Percentiles rank a stretch among this genome's conserved stretches.
phyloP scores from a whole-genome alignment of 2,888 invertebrate genomes.

The Acronicta aceris region DNA sequence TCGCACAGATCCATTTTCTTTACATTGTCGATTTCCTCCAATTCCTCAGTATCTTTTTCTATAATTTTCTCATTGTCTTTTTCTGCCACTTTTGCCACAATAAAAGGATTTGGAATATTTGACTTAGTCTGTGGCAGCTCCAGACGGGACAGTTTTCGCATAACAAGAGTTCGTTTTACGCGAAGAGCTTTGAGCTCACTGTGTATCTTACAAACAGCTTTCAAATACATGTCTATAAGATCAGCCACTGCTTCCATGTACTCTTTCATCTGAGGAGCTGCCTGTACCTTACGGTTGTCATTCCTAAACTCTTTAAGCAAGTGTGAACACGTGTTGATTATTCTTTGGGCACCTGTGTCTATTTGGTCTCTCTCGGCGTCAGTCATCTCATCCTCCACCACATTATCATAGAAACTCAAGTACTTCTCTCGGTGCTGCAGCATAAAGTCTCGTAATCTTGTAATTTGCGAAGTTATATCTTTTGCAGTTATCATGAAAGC shows the following conservation, averaged over 20 bases:
- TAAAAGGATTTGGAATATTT: conserved; percentile 76
- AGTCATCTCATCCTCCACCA: conserved; percentile 93
- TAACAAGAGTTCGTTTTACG: conserved; percentile 95
- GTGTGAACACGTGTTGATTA: conserved; percentile 94
- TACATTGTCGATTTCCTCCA: conserved; percentile 67
- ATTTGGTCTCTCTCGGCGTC: conserved; percentile 96
- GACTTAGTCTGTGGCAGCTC: conserved; percentile 81
- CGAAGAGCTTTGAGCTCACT: conserved; percentile 96
- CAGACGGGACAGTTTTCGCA: conserved; percentile 93
- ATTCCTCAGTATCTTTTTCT: conserved; percentile 59
- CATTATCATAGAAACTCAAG: conserved; percentile 93
- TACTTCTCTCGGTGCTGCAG: conserved; percentile 95
- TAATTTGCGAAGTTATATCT: conserved; percentile 94
- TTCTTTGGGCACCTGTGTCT: conserved; percentile 95
- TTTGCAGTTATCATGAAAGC: conserved; percentile 92
- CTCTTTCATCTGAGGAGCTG: conserved; percentile 91
- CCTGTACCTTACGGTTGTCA: conserved; percentile 88
- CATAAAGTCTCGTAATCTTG: conserved; percentile 94
- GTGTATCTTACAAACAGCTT: conserved; percentile 95
- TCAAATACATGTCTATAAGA: conserved; percentile 94
- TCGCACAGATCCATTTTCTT: conserved; percentile 80
- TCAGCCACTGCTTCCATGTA: conserved; percentile 94
- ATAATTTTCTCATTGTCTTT: conserved; percentile 61
- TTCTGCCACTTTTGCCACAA: conserved; percentile 65
- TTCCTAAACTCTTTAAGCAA: conserved; percentile 93